Conservation (phyloP, 2,888 invertebrate species). For the Vannuccia rotundouncinata region DNA sequence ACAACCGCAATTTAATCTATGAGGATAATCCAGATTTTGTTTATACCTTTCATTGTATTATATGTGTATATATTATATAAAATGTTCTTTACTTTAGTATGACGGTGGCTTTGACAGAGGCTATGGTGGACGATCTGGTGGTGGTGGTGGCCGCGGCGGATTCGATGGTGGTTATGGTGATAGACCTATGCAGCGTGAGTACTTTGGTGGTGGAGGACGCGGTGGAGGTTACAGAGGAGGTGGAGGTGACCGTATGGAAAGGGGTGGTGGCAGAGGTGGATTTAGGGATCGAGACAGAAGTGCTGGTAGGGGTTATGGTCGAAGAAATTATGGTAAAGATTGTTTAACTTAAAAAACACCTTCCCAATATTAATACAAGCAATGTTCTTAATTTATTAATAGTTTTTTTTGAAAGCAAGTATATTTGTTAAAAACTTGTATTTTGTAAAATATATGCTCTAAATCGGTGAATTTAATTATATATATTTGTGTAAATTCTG, state of each 20-base stretch:
- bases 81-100: not conserved
- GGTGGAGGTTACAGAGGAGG: not conserved
- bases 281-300: slow-evolving; percentile 1
- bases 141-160: not conserved
- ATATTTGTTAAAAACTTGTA: too few relatives aligned
- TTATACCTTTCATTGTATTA: too few relatives aligned
- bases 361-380: too few relatives aligned
- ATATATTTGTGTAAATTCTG: too few relatives aligned
- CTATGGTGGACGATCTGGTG: not conserved
- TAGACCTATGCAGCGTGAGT: not conserved
- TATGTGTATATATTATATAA: too few relatives aligned
- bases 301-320: slow-evolving; percentile 1
- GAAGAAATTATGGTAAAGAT: not conserved
- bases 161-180: not conserved
- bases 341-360: too few relatives aligned
- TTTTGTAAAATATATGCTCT: too few relatives aligned
- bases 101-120: not conserved
- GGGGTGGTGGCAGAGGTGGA: not conserved
- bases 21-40: too few relatives aligned
- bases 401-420: too few relatives aligned
- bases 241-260: not conserved
- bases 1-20: too few relatives aligned
- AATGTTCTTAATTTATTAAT: too few relatives aligned
- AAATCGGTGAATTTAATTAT: too few relatives aligned
- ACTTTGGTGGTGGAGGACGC: slow-evolving; percentile 4